Percentiles rank a stretch among this genome's conserved stretches.
phyloP scores from a whole-genome alignment of 2,113 vertebrate species.

The Rhabdornis inornatus region DNA sequence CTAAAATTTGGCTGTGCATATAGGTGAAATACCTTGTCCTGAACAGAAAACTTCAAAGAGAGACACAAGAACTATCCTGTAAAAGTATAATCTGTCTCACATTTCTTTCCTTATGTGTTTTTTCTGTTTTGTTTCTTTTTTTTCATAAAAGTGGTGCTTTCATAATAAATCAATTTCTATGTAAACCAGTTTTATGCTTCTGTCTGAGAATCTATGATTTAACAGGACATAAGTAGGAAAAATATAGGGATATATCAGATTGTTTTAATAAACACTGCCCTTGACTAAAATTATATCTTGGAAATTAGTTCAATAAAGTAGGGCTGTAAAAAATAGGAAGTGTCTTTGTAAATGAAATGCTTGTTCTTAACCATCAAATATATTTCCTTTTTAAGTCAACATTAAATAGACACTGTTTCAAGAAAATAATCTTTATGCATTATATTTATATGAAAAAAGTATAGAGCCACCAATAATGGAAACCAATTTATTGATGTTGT shows the following conservation, averaged over 20 bases:
- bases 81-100: neutral
- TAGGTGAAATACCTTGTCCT: neutral
- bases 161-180: neutral
- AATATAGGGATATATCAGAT: neutral
- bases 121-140: neutral
- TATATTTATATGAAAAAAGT: conserved; percentile 3
- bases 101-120: neutral
- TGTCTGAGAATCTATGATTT: neutral
- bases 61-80: neutral
- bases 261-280: neutral
- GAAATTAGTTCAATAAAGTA: neutral
- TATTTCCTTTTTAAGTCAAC: neutral
- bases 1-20: neutral
- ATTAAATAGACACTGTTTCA: neutral
- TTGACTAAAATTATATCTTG: neutral
- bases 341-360: neutral
- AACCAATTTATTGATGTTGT: neutral
- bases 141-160: neutral
- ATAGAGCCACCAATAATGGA: neutral
- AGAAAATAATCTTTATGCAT: neutral
- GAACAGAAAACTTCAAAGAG: neutral
- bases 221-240: neutral
- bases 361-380: neutral
- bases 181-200: neutral
- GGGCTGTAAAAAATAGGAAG: neutral